Conservation (phyloP, 2,797 vertebrate genomes). For the Morus bassanus region DNA sequence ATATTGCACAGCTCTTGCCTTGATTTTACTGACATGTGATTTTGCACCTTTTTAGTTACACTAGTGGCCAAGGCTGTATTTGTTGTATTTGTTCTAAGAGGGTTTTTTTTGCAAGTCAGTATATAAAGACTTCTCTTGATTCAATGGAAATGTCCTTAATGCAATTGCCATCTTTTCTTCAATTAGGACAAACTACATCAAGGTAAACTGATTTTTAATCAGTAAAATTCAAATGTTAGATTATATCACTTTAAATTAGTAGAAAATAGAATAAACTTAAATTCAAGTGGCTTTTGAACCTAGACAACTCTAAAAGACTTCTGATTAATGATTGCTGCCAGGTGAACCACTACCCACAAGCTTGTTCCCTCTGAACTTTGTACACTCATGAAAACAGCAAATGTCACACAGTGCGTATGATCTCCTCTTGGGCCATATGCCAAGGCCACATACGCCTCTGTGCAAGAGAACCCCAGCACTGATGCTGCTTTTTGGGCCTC, state of each 20-base stretch:
- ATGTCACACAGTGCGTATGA: background rate
- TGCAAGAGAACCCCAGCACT: background rate
- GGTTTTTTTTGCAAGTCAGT: background rate
- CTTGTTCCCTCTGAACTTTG: background rate
- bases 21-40: background rate
- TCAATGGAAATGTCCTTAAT: background rate
- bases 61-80: background rate
- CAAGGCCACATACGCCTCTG: background rate
- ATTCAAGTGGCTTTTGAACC: background rate
- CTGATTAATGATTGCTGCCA: background rate
- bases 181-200: background rate
- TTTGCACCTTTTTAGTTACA: background rate
- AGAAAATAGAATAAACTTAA: background rate
- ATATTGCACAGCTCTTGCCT: background rate
- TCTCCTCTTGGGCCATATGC: background rate
- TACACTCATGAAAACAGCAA: background rate
- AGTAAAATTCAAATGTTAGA: background rate
- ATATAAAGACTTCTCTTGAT: background rate
- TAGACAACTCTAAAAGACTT: background rate
- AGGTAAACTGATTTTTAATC: background rate
- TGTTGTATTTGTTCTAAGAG: background rate
- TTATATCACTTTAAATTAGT: background rate
- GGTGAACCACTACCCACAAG: conserved; percentile 31
- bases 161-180: background rate
- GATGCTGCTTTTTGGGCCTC: background rate